A percentile compares a stretch with the other conserved stretches of the same genome.
phyloP scores from a whole-genome alignment of 64 coral and sea anemone species.

The Stichodactyla helianthus region DNA sequence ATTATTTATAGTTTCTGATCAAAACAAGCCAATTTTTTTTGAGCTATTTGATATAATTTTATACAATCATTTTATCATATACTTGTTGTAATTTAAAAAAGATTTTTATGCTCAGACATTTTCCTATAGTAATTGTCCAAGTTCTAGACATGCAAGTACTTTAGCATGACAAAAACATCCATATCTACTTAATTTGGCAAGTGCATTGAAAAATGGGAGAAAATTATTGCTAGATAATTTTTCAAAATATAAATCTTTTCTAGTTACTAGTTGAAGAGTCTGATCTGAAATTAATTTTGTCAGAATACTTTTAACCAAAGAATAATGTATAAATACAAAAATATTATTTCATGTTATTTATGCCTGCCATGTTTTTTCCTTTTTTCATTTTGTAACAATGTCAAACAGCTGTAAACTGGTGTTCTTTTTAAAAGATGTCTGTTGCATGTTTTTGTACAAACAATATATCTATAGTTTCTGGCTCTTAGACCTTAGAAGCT shows the following conservation, averaged over 20 bases:
- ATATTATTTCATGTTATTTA: not conserved
- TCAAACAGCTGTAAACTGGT: not conserved
- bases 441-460: not conserved
- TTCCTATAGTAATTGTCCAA: not conserved
- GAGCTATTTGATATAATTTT: not conserved
- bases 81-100: not conserved
- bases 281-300: too few relatives aligned
- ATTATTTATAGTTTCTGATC: too few relatives aligned
- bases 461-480: not conserved
- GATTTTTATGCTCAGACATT: not conserved
- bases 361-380: not conserved
- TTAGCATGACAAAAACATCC: not conserved
- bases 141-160: not conserved
- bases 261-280: not conserved
- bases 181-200: not conserved
- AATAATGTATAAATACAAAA: not conserved
- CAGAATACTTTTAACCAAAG: not conserved
- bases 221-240: not conserved
- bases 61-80: not conserved
- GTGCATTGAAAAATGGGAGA: not conserved
- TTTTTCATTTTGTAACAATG: not conserved
- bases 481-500: not conserved
- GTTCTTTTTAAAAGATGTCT: not conserved
- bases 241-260: not conserved
- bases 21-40: not conserved